Base-by-base conservation (phyloP, 2,113 vertebrate species). In the Rhombomys opimus region DNA sequence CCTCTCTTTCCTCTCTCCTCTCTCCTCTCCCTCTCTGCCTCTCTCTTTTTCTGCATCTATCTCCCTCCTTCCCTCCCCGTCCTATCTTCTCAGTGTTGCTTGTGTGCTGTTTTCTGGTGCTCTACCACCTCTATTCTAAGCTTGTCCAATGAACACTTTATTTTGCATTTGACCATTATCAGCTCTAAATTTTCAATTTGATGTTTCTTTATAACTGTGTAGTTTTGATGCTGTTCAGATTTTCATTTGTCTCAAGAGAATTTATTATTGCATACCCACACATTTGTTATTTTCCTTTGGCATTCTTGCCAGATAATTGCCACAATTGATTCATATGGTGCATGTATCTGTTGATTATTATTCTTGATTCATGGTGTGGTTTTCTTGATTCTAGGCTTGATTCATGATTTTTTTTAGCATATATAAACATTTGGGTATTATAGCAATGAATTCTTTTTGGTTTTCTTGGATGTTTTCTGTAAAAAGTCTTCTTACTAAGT, bases 251-350 rank as follows among this genome's bases (percentile, higher is more conserved):
- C 70, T 87, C 27, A 91, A 87, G 59, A 82, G 3, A 90, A 93
- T 46, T 77, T 90, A 4, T 65, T 70, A 94, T 86, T 95, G 12
- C 22, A 68, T 70, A 30, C 57, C 65, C 50, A 87, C 88, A 30
- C 32, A 72, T 73, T 75, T 93, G 90, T 78, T 20, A 50, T 11
- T 46, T 67, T 89, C 5, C 46, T 85, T 91, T 91, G 67, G 17
- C 85, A 87, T 89, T 77, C 22, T 73, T 82, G 3, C 82, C 78
- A 94, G 46, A 89, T 93, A 95, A 82, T 93, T 67, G 8, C 32
- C 92, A 50, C 2, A 91, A 57, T 4, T 73, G 18, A 87, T 65
- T 89, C 35, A 46, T 35, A 38, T 91, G 23, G 4, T 92, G 18
- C 86, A 70, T 61, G 14, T 89, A 14, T 68, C 52, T 46, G 11